Conservation (phyloP, 2,888 invertebrate genomes). For the Norana najaformis region DNA sequence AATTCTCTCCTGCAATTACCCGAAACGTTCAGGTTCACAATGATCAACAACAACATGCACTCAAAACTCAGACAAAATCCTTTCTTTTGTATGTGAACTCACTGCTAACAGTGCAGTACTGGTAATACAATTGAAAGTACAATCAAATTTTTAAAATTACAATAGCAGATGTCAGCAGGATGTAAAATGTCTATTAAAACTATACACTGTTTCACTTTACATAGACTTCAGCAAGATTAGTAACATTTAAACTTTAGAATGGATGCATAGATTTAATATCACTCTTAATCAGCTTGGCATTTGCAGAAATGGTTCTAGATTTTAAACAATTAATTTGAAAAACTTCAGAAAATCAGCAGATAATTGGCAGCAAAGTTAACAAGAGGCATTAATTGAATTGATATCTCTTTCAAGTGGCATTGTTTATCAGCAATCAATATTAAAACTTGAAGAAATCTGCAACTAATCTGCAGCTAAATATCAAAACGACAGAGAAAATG, state of each 20-base stretch:
- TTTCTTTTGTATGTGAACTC: background rate
- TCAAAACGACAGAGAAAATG: background rate
- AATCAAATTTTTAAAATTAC: background rate
- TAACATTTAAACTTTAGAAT: background rate
- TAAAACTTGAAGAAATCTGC: background rate
- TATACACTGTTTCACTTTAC: background rate
- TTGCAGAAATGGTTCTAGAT: background rate
- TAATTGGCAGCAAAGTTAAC: background rate
- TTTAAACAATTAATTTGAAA: too few species aligned
- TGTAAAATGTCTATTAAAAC: constrained; percentile 1
- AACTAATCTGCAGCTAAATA: background rate
- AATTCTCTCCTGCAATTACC: too few species aligned
- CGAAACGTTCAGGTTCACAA: background rate
- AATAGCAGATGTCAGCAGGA: background rate
- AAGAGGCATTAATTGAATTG: background rate
- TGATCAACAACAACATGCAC: background rate
- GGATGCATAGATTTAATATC: background rate
- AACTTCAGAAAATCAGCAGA: background rate
- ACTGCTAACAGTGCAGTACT: background rate
- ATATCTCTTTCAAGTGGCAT: background rate
- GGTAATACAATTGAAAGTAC: background rate
- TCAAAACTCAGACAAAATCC: background rate
- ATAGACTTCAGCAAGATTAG: background rate
- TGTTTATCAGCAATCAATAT: background rate
- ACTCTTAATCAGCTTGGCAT: background rate